Conservation (phyloP, 1,140 invertebrate genomes). For the Drosophila chauvacae region DNA sequence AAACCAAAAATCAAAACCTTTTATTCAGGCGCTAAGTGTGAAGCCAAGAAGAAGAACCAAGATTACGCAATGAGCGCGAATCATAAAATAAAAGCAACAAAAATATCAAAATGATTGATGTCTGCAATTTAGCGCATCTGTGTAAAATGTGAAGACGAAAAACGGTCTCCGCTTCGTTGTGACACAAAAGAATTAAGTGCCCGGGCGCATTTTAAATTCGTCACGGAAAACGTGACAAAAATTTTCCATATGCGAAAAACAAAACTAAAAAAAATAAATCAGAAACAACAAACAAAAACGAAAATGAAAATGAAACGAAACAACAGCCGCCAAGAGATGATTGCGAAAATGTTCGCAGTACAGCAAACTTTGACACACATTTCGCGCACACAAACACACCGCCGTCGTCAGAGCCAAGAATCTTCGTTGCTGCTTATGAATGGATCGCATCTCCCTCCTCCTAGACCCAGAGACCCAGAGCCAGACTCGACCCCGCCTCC, state of each 20-base stretch:
- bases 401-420: constrained; percentile 36
- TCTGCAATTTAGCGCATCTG: constrained; percentile 82
- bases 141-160: constrained; percentile 69
- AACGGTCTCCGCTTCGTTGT: constrained; percentile 54
- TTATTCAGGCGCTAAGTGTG: constrained; percentile 57
- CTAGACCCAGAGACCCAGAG: constrained; percentile 8
- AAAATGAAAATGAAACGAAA: constrained; percentile 48
- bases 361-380: constrained; percentile 75
- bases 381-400: constrained; percentile 53
- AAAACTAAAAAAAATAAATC: constrained; percentile 6
- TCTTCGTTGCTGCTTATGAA: constrained; percentile 68
- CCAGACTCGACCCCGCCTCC: constrained; percentile 6
- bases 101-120: constrained; percentile 76
- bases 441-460: constrained; percentile 39
- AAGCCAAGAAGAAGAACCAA: constrained; percentile 62
- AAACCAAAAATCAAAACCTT: constrained; percentile 32
- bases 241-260: constrained; percentile 75
- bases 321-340: constrained; percentile 52
- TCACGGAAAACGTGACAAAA: constrained; percentile 83
- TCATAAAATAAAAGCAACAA: constrained; percentile 42
- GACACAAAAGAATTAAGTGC: constrained; percentile 82
- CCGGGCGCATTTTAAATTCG: constrained; percentile 81
- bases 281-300: constrained; percentile 31
- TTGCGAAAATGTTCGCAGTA: constrained; percentile 65
- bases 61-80: constrained; percentile 68